phyloP scores from a whole-genome alignment of 2,113 vertebrate species.

The Gnathonemus longibarbis region DNA sequence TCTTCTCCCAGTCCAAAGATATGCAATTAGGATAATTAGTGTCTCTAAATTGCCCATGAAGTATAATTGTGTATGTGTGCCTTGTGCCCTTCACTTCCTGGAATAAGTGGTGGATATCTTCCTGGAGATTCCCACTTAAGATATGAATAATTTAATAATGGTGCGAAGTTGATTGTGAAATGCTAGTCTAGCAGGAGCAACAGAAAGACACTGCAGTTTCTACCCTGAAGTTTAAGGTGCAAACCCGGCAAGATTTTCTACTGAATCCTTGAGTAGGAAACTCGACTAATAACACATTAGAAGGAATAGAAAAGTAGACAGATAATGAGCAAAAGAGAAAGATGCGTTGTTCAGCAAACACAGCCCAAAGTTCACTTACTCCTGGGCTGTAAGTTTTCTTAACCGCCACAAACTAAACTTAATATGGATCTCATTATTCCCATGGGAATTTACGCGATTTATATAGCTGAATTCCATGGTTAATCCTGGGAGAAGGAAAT shows the following conservation, averaged over 20 bases:
- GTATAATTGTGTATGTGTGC: neutral
- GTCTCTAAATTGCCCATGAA: neutral
- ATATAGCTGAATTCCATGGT: neutral
- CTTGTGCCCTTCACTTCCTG: neutral
- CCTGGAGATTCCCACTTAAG: neutral
- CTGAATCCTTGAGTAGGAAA: neutral
- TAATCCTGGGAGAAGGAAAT: neutral
- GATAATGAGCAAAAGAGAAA: neutral
- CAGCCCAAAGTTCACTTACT: neutral
- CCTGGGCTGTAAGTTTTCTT: neutral
- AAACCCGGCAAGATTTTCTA: neutral
- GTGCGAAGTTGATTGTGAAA: neutral
- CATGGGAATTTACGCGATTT: neutral
- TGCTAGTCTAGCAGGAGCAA: neutral
- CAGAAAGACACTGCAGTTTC: neutral
- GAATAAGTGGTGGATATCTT: neutral
- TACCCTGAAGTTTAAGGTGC: neutral
- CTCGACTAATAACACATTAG: neutral
- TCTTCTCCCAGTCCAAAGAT: neutral
- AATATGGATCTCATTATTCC: conserved; percentile 4
- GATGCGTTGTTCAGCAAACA: neutral
- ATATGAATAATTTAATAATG: neutral
- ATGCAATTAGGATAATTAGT: neutral
- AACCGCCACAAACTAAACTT: neutral
- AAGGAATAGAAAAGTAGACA: neutral